phyloP scores from a whole-genome alignment of 2,113 vertebrate species.

The Pterophyllum scalare region DNA sequence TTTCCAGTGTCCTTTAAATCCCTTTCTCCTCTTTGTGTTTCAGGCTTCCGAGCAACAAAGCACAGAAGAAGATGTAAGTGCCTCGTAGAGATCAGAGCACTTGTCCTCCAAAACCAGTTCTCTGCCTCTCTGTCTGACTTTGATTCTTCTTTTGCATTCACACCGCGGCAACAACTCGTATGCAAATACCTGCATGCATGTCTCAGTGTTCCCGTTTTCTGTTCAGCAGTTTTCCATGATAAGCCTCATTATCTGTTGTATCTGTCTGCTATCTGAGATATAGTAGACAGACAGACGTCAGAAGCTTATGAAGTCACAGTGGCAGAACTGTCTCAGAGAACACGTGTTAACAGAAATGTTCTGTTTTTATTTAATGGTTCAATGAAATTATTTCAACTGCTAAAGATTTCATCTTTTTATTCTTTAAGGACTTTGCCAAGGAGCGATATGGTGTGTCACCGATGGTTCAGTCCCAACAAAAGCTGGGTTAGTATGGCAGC shows the following conservation, averaged over 20 bases:
- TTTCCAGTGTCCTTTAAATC: conserved; percentile 24
- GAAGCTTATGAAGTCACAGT: conserved; percentile 21
- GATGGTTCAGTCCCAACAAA: conserved; percentile 95
- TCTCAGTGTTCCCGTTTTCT: neutral
- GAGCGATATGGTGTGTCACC: conserved; percentile 91
- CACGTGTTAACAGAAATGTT: neutral
- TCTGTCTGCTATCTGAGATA: conserved; percentile 46
- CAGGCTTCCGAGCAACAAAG: conserved; percentile 83
- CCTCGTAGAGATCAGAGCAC: neutral
- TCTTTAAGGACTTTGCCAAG: conserved; percentile 93
- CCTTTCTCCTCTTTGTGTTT: conserved; percentile 55
- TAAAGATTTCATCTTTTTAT: conserved; percentile 5
- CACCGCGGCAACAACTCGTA: conserved; percentile 36
- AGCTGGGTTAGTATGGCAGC: conserved; percentile 88
- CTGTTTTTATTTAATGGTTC: conserved; percentile 9
- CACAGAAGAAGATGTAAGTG: conserved; percentile 83
- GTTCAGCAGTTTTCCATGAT: conserved; percentile 27
- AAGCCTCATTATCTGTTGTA: conserved; percentile 38
- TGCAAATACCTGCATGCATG: conserved; percentile 28
- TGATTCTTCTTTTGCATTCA: conserved; percentile 18
- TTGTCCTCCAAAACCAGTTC: neutral
- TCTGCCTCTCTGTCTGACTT: conserved; percentile 12
- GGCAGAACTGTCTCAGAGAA: neutral
- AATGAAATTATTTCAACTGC: neutral
- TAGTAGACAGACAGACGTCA: conserved; percentile 45